Evolutionary conservation across 2,113 vertebrate genomes (phyloP).

Genomic region (Brachirus orientalis): DNA sequence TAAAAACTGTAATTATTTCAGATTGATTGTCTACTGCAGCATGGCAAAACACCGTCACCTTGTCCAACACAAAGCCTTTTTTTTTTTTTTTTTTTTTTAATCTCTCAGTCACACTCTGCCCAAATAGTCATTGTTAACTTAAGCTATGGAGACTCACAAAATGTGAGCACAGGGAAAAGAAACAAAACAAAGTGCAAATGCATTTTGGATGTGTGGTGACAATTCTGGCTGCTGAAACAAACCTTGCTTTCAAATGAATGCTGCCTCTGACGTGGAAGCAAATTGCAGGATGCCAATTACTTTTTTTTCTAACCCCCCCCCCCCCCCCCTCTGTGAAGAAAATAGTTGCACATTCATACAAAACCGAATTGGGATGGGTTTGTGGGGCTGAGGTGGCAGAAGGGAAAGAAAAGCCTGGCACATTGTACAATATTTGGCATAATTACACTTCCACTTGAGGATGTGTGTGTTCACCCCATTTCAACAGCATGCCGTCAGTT

Average conservation of each 20-base stretch:
- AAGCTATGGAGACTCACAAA: conserved; percentile 34
- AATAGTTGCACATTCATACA: conserved; percentile 70
- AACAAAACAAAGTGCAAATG: conserved; percentile 25
- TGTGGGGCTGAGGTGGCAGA: neutral
- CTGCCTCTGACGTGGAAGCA: conserved; percentile 34
- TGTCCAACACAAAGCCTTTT: neutral
- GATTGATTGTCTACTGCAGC: conserved; percentile 14
- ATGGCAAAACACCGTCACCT: conserved; percentile 10
- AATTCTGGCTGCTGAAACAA: conserved; percentile 32
- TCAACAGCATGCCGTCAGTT: conserved; percentile 29
- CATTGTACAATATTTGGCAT: conserved; percentile 62
- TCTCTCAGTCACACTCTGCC: conserved; percentile 26
- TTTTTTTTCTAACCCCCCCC: neutral
- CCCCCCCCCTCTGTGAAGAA: conserved; percentile 2
- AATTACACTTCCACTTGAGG: conserved; percentile 68
- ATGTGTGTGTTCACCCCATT: conserved; percentile 39
- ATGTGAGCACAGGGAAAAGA: conserved; percentile 25
- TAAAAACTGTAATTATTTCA: conserved; percentile 31
- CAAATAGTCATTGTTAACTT: conserved; percentile 12
- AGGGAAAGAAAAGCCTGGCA: conserved; percentile 24
- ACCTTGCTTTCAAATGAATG: conserved; percentile 26
- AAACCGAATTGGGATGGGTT: conserved; percentile 61
- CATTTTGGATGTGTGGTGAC: conserved; percentile 27
- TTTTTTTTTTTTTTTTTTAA: conserved; percentile 20
- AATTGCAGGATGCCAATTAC: conserved; percentile 58